phyloP scores from a whole-genome alignment of 2,797 vertebrate genomes.

The Poecilia wingei region DNA sequence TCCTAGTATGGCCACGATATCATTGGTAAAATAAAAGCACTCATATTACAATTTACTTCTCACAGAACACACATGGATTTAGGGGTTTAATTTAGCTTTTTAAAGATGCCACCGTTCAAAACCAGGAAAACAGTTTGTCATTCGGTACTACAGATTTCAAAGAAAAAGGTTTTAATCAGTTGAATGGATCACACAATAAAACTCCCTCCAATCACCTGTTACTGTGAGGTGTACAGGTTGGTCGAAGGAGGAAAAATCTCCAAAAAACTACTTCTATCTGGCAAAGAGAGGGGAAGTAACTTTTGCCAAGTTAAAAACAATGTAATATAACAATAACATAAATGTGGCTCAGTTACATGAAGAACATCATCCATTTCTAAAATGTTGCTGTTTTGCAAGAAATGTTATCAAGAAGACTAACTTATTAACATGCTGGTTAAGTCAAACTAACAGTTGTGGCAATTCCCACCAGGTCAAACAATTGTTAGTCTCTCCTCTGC shows the following conservation, averaged over 20 bases:
- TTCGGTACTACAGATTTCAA: not conserved
- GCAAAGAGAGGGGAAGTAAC: no score
- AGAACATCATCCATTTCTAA: not conserved
- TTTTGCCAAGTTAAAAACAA: not conserved
- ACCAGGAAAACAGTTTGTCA: not conserved
- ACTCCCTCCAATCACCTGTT: not conserved
- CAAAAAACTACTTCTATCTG: no score
- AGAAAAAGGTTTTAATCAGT: not conserved
- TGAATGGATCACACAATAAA: not conserved
- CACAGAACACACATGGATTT: not conserved
- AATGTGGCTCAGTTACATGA: not conserved
- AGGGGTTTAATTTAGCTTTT: not conserved
- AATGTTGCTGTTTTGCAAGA: not conserved
- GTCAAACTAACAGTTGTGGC: not conserved
- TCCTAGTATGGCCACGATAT: not conserved
- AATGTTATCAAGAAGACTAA: not conserved
- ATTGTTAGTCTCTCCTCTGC: not conserved
- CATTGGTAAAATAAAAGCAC: not conserved
- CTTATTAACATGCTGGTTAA: not conserved
- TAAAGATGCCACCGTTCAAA: not conserved
- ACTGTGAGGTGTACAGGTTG: not conserved
- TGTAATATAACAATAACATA: not conserved
- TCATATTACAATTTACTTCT: not conserved
- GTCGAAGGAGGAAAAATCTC: not conserved
- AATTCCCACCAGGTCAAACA: not conserved